These are phyloP conservation scores for Calycopis cecrops DNA, from an alignment of 1,140 invertebrate genomes.

Conservation along the genomic window DNA sequence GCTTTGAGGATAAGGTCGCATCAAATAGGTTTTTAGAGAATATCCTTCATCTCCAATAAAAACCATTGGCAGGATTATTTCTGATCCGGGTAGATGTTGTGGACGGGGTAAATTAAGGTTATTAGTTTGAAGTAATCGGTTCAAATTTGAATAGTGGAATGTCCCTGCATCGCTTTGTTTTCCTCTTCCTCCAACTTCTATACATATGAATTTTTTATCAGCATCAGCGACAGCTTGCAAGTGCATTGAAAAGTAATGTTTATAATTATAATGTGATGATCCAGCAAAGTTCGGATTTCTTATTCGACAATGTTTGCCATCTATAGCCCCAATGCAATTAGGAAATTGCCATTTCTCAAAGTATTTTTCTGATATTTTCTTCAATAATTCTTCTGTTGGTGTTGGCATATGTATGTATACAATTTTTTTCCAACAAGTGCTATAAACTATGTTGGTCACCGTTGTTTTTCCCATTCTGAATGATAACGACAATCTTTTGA, in stretches of 20 bases:
- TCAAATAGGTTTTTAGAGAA: constrained; percentile 27
- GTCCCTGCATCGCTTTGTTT: too few relatives aligned
- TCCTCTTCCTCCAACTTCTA: too few relatives aligned
- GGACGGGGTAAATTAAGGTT: constrained; percentile 17
- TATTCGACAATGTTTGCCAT: constrained; percentile 23
- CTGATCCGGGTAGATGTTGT: constrained; percentile 11
- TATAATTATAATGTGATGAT: constrained; percentile 24
- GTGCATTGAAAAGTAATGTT: constrained; percentile 21
- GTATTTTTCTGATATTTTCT: constrained; percentile 18
- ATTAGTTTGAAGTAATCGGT: constrained; percentile 14
- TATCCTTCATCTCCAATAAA: constrained; percentile 28
- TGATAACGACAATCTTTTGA: constrained; percentile 14
- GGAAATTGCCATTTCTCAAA: constrained; percentile 26
- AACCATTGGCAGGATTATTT: constrained; percentile 16
- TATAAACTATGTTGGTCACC: constrained; percentile 19
- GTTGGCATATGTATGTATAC: constrained; percentile 18
- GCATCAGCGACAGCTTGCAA: too few relatives aligned
- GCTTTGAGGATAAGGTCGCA: constrained; percentile 27
- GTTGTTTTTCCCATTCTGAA: constrained; percentile 18
- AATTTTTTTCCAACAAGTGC: constrained; percentile 22
- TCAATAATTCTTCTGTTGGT: constrained; percentile 18
- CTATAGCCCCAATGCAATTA: too few relatives aligned
- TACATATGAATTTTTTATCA: too few relatives aligned
- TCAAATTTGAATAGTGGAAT: constrained; percentile 20
- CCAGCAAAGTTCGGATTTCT: constrained; percentile 20